Evolutionary conservation across 1,140 invertebrate species (phyloP), one percentile per base, ranked within the genome.

Genomic region (Venustaconcha ellipsiformis): DNA sequence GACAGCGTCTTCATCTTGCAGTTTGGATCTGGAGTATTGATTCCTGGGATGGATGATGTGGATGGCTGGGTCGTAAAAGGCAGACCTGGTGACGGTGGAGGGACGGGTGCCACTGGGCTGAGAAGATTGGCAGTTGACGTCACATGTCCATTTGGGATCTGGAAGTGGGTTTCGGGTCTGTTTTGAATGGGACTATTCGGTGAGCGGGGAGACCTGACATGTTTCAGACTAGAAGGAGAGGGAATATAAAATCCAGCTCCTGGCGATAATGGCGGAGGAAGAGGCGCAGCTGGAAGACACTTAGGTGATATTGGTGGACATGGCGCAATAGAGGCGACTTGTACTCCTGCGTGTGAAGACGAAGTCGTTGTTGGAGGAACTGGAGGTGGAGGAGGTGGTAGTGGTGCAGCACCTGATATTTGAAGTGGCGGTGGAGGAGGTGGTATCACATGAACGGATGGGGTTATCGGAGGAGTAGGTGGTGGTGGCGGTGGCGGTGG

Each of bases 381-480:
- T 60, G 80, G 76, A 26, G 84, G 80, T 18, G 84, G 85, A 18
- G 80, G 78, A 20, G 78, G 78, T 69, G 78, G 82, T 69, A 90
- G 87, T 58, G 83, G 79, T 11, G 71, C 57, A 23, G 81, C 69
- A 26, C 26, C 18, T 1, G 8, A 13, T 57, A 68, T 26, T 13
- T 70, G 73, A 18, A 78, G 72, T 4, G 74, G 78, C n/a, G 77
- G 75, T 17, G 78, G 80, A 48, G 83, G 81, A 14, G 70, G 74
- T 67, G 70, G 78, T 26, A 68, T 75, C 17, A 66, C 69, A 6
- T 77, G 79, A 14, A 78, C 80, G 55, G 75, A 67, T 14, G 82
- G 78, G 14, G 83, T 79, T 26, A 90, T 88, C 15, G 91, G 90
- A 66, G 88, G 91, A 26, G 91, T 90, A 12, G 91, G 91, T 4